These are phyloP conservation scores for Onchidella celtica DNA, from an alignment of 2,888 invertebrate genomes.

Conservation along the genomic window DNA sequence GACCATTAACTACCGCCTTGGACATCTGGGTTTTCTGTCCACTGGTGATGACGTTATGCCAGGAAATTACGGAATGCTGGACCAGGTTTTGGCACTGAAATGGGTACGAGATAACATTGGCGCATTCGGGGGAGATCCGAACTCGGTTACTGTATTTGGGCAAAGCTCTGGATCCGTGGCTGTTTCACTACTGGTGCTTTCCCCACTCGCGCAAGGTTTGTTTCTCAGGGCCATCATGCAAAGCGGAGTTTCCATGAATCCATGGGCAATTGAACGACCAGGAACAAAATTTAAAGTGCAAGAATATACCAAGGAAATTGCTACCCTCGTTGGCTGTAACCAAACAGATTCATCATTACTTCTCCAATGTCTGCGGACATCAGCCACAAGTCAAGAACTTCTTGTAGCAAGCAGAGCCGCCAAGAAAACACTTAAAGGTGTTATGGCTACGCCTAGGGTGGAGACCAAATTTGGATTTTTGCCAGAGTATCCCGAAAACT, in stretches of 20 bases:
- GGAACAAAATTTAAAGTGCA: neutral
- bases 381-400: neutral
- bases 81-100: conserved; percentile 35
- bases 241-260: conserved; percentile 2
- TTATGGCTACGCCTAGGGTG: conserved; percentile 13
- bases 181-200: neutral
- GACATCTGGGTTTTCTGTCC: conserved; percentile 28
- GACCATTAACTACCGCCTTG: conserved; percentile 28
- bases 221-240: conserved; percentile 20
- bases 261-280: conserved; percentile 17
- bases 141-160: conserved; percentile 19
- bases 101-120: conserved; percentile 32
- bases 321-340: neutral
- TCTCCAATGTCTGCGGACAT: neutral
- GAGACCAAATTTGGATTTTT: conserved; percentile 36
- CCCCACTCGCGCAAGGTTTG: conserved; percentile 10
- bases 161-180: conserved; percentile 23
- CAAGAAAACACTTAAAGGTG: neutral
- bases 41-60: conserved; percentile 47
- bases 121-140: conserved; percentile 40
- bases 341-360: neutral
- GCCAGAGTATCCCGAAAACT: conserved; percentile 2
- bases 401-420: neutral
- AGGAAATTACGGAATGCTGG: conserved; percentile 44
- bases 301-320: neutral